phyloP scores from a whole-genome alignment of 2,113 vertebrate species.

The Carassius carassius region DNA sequence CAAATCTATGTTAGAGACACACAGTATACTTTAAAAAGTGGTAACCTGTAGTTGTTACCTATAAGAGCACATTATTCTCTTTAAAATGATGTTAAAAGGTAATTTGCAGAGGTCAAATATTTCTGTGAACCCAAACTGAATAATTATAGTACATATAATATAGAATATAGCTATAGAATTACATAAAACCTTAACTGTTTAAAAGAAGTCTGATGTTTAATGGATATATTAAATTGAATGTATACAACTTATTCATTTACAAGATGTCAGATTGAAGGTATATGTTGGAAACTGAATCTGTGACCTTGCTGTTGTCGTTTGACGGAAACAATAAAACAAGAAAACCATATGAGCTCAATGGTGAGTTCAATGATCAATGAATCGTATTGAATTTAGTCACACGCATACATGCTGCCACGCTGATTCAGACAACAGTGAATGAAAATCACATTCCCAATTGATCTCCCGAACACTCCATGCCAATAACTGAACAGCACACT shows the following conservation, averaged over 20 bases:
- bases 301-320: neutral
- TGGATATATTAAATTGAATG: neutral
- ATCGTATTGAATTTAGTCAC: neutral
- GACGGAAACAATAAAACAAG: neutral
- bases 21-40: neutral
- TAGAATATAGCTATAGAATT: neutral
- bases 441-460: neutral
- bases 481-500: neutral
- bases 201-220: neutral
- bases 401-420: neutral
- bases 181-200: neutral
- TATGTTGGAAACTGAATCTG: neutral
- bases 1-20: neutral
- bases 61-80: neutral
- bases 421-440: constrained; percentile 3
- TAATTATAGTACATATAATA: neutral
- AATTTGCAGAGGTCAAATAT: neutral
- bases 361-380: neutral
- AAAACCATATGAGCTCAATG: neutral
- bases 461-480: neutral
- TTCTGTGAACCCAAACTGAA: neutral
- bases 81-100: neutral
- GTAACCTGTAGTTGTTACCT: neutral
- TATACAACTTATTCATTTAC: neutral
- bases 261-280: neutral